Evolutionary conservation across 2,113 vertebrate species (phyloP).

Genomic region (Macrotus californicus): DNA sequence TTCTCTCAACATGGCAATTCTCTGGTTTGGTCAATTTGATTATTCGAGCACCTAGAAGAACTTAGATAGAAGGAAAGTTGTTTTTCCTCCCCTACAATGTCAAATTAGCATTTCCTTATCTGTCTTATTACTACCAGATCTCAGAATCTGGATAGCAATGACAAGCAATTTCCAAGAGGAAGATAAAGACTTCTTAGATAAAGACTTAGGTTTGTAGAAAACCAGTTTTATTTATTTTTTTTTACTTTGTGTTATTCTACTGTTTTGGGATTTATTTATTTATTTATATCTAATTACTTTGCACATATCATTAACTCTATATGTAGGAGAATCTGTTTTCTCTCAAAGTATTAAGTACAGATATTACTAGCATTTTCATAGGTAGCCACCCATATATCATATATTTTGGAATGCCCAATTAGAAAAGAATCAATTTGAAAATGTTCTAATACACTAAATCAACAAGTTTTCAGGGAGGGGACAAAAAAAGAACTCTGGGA

Average conservation of each 20-base stretch:
- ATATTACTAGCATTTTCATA: not conserved
- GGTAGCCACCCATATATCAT: not conserved
- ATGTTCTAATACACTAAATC: not conserved
- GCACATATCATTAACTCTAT: not conserved
- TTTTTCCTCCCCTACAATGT: not conserved
- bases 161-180: not conserved
- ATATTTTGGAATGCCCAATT: not conserved
- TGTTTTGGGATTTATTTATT: not conserved
- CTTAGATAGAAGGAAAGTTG: not conserved
- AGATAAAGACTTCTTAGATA: too few species aligned
- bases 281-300: not conserved
- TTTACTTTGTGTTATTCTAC: not conserved
- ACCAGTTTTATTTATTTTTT: not conserved
- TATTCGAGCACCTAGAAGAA: not conserved
- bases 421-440: not conserved
- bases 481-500: not conserved
- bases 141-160: not conserved
- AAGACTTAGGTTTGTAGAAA: not conserved
- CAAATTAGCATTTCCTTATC: not conserved
- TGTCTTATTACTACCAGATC: not conserved
- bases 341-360: not conserved
- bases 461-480: not conserved
- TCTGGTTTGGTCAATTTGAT: too few species aligned
- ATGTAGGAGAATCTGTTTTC: not conserved
- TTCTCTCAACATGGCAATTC: too few species aligned